Conservation (phyloP, 2,113 vertebrate genomes). For the Elephas maximus region DNA sequence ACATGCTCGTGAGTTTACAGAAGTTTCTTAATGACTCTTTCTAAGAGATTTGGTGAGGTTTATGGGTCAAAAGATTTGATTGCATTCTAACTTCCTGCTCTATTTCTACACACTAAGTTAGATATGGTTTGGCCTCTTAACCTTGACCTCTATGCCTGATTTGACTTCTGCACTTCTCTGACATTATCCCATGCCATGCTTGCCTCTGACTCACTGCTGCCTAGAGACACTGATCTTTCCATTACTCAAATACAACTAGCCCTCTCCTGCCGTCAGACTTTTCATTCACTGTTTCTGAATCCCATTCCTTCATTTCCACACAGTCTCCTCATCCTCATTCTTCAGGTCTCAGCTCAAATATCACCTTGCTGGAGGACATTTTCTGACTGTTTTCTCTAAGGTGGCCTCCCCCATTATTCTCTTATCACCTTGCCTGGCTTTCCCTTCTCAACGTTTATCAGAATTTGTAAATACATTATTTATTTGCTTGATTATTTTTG, state of each 20-base stretch:
- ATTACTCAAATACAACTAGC: background rate
- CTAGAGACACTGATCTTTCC: background rate
- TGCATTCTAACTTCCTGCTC: background rate
- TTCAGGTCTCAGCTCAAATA: background rate
- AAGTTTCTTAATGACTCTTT: background rate
- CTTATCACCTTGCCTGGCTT: background rate
- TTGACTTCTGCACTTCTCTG: background rate
- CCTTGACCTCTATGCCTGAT: background rate
- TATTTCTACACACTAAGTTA: background rate
- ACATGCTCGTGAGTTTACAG: background rate
- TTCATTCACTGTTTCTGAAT: background rate
- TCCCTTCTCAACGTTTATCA: background rate
- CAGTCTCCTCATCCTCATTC: background rate
- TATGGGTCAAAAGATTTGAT: slow-evolving; percentile 26
- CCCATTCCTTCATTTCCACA: background rate
- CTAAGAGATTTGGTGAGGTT: slow-evolving; percentile 5
- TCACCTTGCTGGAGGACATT: background rate
- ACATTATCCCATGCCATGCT: background rate
- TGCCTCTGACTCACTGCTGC: background rate
- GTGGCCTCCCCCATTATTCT: background rate
- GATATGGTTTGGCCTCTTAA: background rate
- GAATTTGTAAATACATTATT: background rate
- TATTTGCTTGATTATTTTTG: background rate
- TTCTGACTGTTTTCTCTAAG: background rate
- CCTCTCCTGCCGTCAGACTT: background rate